A percentile compares a stretch with the other conserved stretches of the same genome.
These are phyloP conservation scores for Himalopsyche japonica DNA, from an alignment of 2,888 invertebrate genomes.

Conservation along the genomic window DNA sequence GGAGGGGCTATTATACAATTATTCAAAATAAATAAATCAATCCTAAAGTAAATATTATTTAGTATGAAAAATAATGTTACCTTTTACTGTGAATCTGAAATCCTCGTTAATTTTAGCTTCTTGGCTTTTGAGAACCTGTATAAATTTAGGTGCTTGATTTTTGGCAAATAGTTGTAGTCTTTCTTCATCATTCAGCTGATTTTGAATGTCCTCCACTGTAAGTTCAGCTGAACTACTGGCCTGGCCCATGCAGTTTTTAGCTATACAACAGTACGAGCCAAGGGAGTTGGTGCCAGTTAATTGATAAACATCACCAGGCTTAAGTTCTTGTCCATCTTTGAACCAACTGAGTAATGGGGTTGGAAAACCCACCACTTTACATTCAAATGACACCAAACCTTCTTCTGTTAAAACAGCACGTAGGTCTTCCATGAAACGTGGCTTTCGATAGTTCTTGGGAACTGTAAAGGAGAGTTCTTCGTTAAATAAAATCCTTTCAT, in stretches of 20 bases:
- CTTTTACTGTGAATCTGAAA: slow-evolving; percentile 80
- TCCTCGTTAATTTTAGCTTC: slow-evolving; percentile 83
- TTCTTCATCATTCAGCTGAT: slow-evolving; percentile 86
- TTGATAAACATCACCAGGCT: slow-evolving; percentile 91
- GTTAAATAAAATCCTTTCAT: not conserved
- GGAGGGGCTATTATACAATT: too few relatives aligned
- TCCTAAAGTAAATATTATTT: too few relatives aligned
- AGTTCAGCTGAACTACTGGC: slow-evolving; percentile 84
- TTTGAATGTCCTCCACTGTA: slow-evolving; percentile 88
- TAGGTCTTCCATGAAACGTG: slow-evolving; percentile 86
- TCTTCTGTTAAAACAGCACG: slow-evolving; percentile 89
- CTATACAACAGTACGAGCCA: slow-evolving; percentile 87
- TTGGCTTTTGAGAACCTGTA: slow-evolving; percentile 78
- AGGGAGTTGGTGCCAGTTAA: slow-evolving; percentile 87
- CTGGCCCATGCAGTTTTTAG: slow-evolving; percentile 89
- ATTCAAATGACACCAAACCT: slow-evolving; percentile 89
- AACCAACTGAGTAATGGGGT: slow-evolving; percentile 88
- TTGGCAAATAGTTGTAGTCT: slow-evolving; percentile 72
- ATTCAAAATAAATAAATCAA: too few relatives aligned
- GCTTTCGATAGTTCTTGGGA: slow-evolving; percentile 87
- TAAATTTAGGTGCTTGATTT: slow-evolving; percentile 82
- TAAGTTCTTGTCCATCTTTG: slow-evolving; percentile 89
- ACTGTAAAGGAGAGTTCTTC: slow-evolving; percentile 58
- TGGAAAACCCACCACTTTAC: slow-evolving; percentile 90
- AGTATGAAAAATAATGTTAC: too few relatives aligned